phyloP scores from a whole-genome alignment of 2,113 vertebrate genomes.

The Cynocephalus volans region DNA sequence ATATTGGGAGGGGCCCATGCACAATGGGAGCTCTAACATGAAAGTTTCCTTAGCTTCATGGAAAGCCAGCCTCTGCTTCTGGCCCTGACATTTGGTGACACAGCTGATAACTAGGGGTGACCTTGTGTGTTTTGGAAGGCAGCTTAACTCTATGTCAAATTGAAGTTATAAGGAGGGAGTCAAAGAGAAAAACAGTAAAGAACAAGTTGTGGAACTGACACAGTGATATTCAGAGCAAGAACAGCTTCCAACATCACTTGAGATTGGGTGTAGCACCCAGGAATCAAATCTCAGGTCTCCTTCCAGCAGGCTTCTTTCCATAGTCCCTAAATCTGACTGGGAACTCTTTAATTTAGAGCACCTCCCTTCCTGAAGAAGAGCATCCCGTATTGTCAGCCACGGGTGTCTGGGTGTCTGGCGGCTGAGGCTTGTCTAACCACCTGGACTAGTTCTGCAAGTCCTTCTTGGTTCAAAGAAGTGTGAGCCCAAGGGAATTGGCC shows the following conservation, averaged over 20 bases:
- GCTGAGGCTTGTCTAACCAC: not conserved
- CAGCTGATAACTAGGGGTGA: constrained; percentile 16
- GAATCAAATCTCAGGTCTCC: not conserved
- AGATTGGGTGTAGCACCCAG: not conserved
- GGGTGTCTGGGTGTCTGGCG: not conserved
- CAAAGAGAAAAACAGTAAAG: not conserved
- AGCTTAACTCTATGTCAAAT: not conserved
- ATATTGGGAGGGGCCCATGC: not conserved
- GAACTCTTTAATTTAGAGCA: not conserved
- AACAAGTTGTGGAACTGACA: not conserved
- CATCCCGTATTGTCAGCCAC: not conserved
- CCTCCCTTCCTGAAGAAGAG: not conserved
- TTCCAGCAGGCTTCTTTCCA: not conserved
- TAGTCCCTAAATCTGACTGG: not conserved
- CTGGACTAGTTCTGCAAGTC: not conserved
- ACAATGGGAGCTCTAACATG: no score
- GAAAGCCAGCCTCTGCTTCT: not conserved
- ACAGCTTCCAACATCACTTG: not conserved
- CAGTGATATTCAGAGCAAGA: not conserved
- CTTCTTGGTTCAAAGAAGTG: not conserved
- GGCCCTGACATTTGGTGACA: constrained; percentile 32
- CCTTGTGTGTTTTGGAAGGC: not conserved
- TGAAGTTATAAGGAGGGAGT: not conserved
- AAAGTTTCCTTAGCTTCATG: not conserved
- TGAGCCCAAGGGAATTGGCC: not conserved